These are phyloP conservation scores for Ochropacha duplaris DNA, from an alignment of 2,888 invertebrate species.

Conservation along the genomic window DNA sequence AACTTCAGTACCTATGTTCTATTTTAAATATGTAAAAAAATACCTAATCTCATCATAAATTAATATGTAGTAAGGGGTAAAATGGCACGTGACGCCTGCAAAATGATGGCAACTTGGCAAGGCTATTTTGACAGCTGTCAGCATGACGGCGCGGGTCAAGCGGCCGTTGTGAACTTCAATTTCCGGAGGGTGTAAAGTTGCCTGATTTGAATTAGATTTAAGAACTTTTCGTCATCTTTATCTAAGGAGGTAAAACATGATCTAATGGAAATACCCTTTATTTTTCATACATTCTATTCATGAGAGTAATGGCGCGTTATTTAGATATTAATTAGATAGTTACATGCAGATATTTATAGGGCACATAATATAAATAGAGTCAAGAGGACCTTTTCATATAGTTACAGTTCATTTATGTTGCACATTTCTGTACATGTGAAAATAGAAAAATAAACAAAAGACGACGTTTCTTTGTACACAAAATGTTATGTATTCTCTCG, in stretches of 20 bases:
- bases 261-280: background rate
- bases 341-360: background rate
- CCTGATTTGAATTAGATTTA: constrained; percentile 72
- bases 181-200: constrained; percentile 62
- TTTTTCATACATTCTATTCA: background rate
- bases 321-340: too few species aligned
- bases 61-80: too few species aligned
- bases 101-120: constrained; percentile 38
- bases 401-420: background rate
- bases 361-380: too few species aligned
- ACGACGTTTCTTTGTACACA: constrained; percentile 34
- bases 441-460: constrained; percentile 7
- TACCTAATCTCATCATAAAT: too few species aligned
- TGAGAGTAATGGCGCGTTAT: background rate
- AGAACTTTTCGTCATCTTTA: constrained; percentile 33
- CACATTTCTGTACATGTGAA: background rate
- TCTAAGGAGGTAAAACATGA: background rate
- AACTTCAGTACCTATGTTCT: background rate
- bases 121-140: constrained; percentile 73
- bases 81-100: constrained; percentile 9
- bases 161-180: constrained; percentile 65
- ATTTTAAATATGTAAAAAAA: background rate
- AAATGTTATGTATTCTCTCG: constrained; percentile 34
- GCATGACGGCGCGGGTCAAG: constrained; percentile 66
- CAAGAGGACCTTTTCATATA: background rate